These are phyloP conservation scores for Zaprionus kolodkinae DNA, from an alignment of 1,140 invertebrate genomes.

Conservation along the genomic window DNA sequence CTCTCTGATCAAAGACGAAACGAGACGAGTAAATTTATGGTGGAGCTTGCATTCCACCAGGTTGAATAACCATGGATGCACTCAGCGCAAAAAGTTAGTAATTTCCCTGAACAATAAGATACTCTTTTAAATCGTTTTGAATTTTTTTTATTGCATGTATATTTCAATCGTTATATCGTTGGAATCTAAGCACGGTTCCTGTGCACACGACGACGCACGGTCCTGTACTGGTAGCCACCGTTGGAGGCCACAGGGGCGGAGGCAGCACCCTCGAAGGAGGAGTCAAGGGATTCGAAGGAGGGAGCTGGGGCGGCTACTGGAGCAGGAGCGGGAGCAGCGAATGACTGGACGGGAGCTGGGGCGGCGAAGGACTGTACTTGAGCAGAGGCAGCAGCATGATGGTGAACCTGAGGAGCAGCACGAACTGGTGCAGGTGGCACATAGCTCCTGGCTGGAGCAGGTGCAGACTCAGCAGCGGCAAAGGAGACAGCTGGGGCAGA, in stretches of 20 bases:
- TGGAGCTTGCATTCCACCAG: neutral
- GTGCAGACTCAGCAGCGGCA: slow-evolving; percentile 24
- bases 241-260: slow-evolving; percentile 45
- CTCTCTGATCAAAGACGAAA: slow-evolving; percentile 54
- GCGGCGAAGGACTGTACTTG: slow-evolving; percentile 46
- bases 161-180: neutral
- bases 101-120: neutral
- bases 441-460: slow-evolving; percentile 20
- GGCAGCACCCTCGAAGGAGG: slow-evolving; percentile 55
- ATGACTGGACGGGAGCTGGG: slow-evolving; percentile 35
- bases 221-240: slow-evolving; percentile 62
- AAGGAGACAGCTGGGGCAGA: slow-evolving; percentile 32
- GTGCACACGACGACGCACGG: slow-evolving; percentile 70
- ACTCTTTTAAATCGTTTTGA: neutral
- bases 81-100: slow-evolving; percentile 10
- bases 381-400: slow-evolving; percentile 33
- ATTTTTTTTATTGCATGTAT: slow-evolving; percentile 27
- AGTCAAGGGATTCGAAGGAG: slow-evolving; percentile 35
- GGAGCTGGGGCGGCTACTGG: slow-evolving; percentile 54
- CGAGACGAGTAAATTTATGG: slow-evolving; percentile 50
- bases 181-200: slow-evolving; percentile 63
- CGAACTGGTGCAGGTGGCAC: slow-evolving; percentile 23
- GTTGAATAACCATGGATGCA: slow-evolving; percentile 12
- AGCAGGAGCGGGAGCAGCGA: slow-evolving; percentile 21
- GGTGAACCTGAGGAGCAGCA: slow-evolving; percentile 20